Evolutionary conservation across 2,888 invertebrate species (phyloP), one percentile per base, ranked within the genome.

Genomic region (Temnothorax unifasciatus): DNA sequence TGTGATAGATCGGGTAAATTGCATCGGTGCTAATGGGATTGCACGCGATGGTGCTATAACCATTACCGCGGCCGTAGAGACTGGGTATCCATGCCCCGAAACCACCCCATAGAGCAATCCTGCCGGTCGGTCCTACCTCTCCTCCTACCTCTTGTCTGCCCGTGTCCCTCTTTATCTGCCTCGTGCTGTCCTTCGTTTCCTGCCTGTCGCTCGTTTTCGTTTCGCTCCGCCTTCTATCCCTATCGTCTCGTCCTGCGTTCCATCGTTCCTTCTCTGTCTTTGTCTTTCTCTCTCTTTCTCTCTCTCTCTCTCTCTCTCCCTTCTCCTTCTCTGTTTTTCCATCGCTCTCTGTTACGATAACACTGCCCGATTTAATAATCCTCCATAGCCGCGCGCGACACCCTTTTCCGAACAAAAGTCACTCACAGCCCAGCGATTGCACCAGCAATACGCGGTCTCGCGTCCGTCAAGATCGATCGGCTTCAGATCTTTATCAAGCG

Each of bases 1-100:
- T 94, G 94, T 94, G 94, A 94, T 94, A 94, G 94, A 94, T 94
- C 94, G 94, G 94, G 92, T 94, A 94, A 94, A 94, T 94, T 94
- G 94, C 94, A 94, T 94, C 93, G 94, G 93, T 93, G 94, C 94
- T 94, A 94, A 94, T 94, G 94, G 94, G 94, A 94, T 94, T 94
- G 94, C 94, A 94, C 94, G 93, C 94, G 94, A 94, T 93, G 94
- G 94, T 93, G 94, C 94, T 93, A 94, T 94, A 94, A 94, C 94
- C 94, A 94, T 94, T 94, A 94, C 92, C 94, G 91, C 90, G 91
- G 90, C 91, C 91, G 92, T 91, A 90, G 92, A 92, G 89, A 89
- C 90, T 79, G 88, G 77, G 87, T 90, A 88, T 90, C 90, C 91
- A 86, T 91, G 86, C 83, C 88, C 90, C 84, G 90, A 90, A 90